Evolutionary conservation across 2,113 vertebrate species (phyloP), one percentile per base, ranked within the genome.

Genomic region (Pseudopipra pipra): DNA sequence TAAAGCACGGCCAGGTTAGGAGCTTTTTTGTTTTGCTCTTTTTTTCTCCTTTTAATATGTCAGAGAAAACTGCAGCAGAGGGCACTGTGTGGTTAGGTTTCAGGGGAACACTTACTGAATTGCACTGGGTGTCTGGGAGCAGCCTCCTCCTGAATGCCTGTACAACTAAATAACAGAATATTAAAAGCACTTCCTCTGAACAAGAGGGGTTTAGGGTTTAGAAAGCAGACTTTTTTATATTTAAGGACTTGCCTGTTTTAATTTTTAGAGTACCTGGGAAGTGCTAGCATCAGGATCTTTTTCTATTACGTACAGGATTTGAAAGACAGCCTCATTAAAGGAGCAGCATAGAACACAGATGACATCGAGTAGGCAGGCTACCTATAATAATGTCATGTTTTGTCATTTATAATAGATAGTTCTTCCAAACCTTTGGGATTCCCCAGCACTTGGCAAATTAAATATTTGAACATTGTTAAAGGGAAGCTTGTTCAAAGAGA

Each of bases 51-150:
- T 93, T 90, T 80, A 93, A 87, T 72, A 68, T 66, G 70, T 71
- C 56, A 25, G 71, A 92, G 89, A 86, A 96, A 92, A 94, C 96
- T 96, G 80, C 97, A 95, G 95, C 85, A 97, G 97, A 96, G 97
- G 97, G 97, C 97, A 97, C 93, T 97, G 94, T 97, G 95, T 96
- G 91, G 93, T 96, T 95, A 96, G n/a, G 73, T 97, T 97, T 96
- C 92, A 79, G 68, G 78, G 94, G 87, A 97, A 11, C 77, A 44
- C 62, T 74, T 54, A 51, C 31, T 27, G 65, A 88, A 87, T 93
- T 89, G 79, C 84, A 30, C 59, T 52, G 94, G 62, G 55, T 92
- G 73, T 35, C 28, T 94, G 92, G 77, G 89, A 95, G 68, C 58
- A 89, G 66, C 59, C 94, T 90, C 72, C 51, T 85, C 61, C 91